phyloP scores from a whole-genome alignment of 1,140 invertebrate species.

The Liolophura sinensis region DNA sequence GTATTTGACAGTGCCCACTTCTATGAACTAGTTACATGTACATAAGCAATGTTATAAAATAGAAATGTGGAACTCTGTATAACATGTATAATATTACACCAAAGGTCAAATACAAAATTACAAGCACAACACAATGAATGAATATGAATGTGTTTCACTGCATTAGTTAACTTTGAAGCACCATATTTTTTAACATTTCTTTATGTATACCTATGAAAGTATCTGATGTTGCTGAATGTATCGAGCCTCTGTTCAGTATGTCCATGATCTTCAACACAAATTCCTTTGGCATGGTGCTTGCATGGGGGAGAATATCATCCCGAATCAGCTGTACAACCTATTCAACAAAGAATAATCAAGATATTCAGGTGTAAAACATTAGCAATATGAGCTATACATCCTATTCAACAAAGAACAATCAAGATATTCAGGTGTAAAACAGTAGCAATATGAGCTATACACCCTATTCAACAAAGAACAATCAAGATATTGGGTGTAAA shows the following conservation, averaged over 20 bases:
- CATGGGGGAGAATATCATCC: slow-evolving; percentile 83
- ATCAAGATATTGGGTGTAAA: not conserved
- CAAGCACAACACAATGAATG: too few species aligned
- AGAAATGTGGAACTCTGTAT: too few species aligned
- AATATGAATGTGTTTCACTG: too few species aligned
- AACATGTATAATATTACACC: too few species aligned
- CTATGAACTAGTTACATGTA: too few species aligned
- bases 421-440: slow-evolving; percentile 1
- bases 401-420: slow-evolving; percentile 57
- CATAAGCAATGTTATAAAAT: too few species aligned
- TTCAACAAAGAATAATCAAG: slow-evolving; percentile 20
- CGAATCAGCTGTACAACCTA: slow-evolving; percentile 83
- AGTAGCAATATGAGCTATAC: not conserved
- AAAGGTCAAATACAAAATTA: too few species aligned
- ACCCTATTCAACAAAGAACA: not conserved
- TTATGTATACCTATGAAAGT: slow-evolving; percentile 57
- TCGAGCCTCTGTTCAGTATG: slow-evolving; percentile 90
- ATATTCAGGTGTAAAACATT: slow-evolving; percentile 77
- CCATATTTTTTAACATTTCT: too few species aligned
- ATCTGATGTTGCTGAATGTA: slow-evolving; percentile 78
- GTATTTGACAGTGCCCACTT: not conserved
- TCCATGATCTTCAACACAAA: slow-evolving; percentile 87
- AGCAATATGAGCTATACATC: slow-evolving; percentile 81
- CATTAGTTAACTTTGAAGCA: too few species aligned
- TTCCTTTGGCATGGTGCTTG: slow-evolving; percentile 77